Evolutionary conservation across 2,797 vertebrate genomes (phyloP).

Genomic region (Darevskia nairensis): DNA sequence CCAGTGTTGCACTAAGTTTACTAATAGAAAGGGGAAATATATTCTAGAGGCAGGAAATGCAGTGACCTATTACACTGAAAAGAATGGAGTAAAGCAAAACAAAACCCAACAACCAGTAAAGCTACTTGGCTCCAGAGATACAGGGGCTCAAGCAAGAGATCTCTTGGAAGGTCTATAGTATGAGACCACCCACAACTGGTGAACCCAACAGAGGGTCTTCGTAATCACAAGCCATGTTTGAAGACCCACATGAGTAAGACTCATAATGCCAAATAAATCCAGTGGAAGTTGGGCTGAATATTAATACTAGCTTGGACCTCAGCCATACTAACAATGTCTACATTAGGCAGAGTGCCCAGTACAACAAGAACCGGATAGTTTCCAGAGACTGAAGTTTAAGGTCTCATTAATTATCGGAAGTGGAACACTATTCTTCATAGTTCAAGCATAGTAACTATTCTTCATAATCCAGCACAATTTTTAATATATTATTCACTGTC

Average conservation of each 20-base stretch:
- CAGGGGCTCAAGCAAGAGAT: background rate
- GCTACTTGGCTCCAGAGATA: background rate
- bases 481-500: background rate
- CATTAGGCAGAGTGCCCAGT: background rate
- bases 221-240: background rate
- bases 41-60: background rate
- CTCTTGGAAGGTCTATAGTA: background rate
- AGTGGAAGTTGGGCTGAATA: background rate
- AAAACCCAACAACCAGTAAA: background rate
- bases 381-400: constrained; percentile 4
- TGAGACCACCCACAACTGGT: background rate
- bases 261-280: constrained; percentile 15
- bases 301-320: constrained; percentile 14
- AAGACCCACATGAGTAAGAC: background rate
- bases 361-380: background rate
- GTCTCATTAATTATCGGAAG: constrained; percentile 3
- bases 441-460: background rate
- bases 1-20: background rate
- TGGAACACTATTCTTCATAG: background rate
- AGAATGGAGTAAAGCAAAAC: background rate
- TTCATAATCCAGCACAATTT: background rate
- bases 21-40: background rate
- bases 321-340: constrained; percentile 10
- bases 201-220: background rate
- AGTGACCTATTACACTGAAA: background rate